Conservation (phyloP, 2,888 invertebrate species). For the Lithophane leautieri region DNA sequence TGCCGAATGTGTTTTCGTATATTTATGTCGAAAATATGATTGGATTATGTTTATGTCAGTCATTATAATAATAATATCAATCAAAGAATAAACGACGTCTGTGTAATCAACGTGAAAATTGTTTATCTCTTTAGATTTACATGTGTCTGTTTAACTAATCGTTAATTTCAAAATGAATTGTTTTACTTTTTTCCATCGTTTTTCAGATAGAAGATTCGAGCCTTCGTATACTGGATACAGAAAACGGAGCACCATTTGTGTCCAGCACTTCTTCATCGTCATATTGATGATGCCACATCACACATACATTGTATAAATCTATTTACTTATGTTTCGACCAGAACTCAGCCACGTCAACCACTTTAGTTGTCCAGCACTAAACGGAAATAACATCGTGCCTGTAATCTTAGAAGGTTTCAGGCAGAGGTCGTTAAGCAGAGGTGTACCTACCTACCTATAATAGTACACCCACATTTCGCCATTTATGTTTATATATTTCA, state of each 20-base stretch:
- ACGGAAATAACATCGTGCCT: no score
- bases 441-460: no score
- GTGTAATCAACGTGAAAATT: background rate
- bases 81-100: conserved; percentile 41
- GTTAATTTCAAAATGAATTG: no score
- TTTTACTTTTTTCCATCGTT: no score
- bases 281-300: no score
- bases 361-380: background rate
- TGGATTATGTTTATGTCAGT: conserved; percentile 39
- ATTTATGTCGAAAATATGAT: conserved; percentile 35
- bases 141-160: background rate
- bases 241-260: background rate
- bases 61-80: conserved; percentile 48
- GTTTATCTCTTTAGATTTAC: background rate
- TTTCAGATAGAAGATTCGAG: background rate
- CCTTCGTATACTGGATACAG: background rate
- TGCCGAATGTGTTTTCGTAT: conserved; percentile 21
- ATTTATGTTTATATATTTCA: no score
- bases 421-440: no score
- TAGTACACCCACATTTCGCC: no score
- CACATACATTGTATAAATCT: no score
- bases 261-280: background rate
- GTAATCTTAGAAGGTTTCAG: no score
- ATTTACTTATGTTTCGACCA: background rate
- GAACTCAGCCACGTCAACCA: background rate